These are phyloP conservation scores for Mola mola DNA, from an alignment of 2,113 vertebrate species.

Conservation along the genomic window DNA sequence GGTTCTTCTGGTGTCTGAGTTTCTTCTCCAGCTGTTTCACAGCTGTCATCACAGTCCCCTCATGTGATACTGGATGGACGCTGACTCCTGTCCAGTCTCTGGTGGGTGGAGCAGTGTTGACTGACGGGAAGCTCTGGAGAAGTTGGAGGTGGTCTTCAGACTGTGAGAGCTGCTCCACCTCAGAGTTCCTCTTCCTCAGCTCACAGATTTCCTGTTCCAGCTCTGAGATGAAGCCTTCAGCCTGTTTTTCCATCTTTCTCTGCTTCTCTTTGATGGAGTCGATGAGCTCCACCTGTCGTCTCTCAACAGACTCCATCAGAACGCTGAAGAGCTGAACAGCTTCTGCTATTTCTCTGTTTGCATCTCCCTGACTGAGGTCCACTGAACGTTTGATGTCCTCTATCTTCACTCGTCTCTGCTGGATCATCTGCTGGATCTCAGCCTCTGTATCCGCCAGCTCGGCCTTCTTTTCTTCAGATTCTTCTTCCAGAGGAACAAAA, in stretches of 20 bases:
- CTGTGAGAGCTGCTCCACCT: neutral
- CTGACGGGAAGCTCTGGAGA: neutral
- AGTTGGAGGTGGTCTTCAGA: slow-evolving; percentile 5
- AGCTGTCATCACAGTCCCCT: neutral
- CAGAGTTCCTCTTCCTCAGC: neutral
- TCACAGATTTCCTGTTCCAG: slow-evolving; percentile 23
- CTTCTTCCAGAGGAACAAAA: slow-evolving; percentile 3
- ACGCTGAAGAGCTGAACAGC: neutral
- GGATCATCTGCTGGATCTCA: slow-evolving; percentile 7
- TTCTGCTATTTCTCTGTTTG: neutral
- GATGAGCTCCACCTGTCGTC: neutral
- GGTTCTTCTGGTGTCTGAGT: neutral
- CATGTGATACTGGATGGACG: neutral
- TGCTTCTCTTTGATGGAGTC: neutral
- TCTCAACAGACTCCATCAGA: neutral
- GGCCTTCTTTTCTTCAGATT: neutral
- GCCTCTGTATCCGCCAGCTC: slow-evolving; percentile 1
- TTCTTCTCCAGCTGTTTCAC: neutral
- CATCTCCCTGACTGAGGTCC: neutral
- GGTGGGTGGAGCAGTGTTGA: neutral
- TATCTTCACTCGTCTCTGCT: neutral
- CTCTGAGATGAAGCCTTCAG: neutral
- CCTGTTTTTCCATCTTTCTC: neutral
- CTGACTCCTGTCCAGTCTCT: neutral
- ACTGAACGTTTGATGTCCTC: neutral